Conservation (phyloP, 2,797 vertebrate species). For the Tinamus major region DNA sequence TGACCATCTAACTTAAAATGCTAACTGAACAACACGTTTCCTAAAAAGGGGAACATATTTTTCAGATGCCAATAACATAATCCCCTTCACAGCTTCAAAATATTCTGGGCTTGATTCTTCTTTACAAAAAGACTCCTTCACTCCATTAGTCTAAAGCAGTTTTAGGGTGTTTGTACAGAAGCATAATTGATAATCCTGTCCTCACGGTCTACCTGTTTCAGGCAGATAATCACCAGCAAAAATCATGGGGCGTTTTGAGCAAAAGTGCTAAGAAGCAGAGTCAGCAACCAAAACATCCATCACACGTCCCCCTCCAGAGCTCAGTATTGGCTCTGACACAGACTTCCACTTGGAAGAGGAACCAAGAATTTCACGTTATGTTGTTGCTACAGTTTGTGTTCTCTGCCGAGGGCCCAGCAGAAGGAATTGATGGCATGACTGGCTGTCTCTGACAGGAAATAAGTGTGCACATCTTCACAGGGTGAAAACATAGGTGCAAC, state of each 20-base stretch:
- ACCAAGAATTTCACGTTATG: background rate
- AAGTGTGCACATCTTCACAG: background rate
- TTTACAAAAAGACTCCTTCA: background rate
- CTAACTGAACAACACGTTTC: background rate
- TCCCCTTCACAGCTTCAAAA: background rate
- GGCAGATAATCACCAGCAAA: background rate
- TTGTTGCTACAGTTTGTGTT: background rate
- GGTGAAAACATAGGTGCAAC: background rate
- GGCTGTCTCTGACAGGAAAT: background rate
- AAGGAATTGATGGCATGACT: fast-evolving
- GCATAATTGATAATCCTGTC: background rate
- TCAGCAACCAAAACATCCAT: background rate
- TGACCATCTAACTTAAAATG: background rate
- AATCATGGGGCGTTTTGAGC: background rate
- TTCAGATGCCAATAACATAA: background rate
- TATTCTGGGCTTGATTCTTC: background rate
- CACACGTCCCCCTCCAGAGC: background rate
- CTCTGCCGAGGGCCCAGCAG: background rate
- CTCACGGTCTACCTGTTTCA: background rate
- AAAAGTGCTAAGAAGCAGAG: background rate
- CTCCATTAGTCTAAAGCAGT: background rate
- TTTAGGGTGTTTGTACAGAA: background rate
- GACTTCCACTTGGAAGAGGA: fast-evolving
- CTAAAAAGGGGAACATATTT: background rate
- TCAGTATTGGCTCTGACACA: background rate